Conservation (phyloP, 2,113 vertebrate genomes). For the Tringa solitaria region DNA sequence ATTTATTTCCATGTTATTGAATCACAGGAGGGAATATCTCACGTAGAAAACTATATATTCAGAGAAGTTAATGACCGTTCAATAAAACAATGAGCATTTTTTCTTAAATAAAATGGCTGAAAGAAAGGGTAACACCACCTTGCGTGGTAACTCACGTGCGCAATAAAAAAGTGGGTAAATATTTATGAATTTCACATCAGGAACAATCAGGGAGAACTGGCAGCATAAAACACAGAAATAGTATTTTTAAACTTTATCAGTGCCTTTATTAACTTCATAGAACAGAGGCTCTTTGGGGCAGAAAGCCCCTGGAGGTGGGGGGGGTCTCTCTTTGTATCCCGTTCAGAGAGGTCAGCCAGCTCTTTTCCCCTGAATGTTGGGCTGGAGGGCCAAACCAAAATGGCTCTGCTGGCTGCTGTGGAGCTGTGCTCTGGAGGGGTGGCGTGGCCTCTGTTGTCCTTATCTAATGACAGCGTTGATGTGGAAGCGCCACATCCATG, state of each 20-base stretch:
- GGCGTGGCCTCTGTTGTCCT: not conserved
- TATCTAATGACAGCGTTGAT: not conserved
- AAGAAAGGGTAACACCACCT: not conserved
- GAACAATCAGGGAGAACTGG: not conserved
- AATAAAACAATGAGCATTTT: not conserved
- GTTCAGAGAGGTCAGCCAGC: not conserved
- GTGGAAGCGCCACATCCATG: not conserved
- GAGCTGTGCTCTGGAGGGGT: not conserved
- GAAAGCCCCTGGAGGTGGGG: not conserved
- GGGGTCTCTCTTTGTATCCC: not conserved
- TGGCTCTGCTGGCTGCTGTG: not conserved
- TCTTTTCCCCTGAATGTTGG: not conserved
- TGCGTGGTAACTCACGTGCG: not conserved
- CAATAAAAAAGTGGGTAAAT: not conserved
- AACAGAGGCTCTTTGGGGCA: not conserved
- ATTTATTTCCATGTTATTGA: slow-evolving; percentile 5
- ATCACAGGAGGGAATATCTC: slow-evolving; percentile 16
- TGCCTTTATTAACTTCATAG: not conserved
- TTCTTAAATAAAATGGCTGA: not conserved
- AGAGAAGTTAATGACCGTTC: not conserved
- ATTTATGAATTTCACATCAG: not conserved
- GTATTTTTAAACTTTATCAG: not conserved
- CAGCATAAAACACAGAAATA: not conserved
- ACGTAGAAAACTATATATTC: not conserved
- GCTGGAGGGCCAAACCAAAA: not conserved